Base-by-base conservation (phyloP, 2,797 vertebrate genomes). In the Parauchenoglanis punctatus region DNA sequence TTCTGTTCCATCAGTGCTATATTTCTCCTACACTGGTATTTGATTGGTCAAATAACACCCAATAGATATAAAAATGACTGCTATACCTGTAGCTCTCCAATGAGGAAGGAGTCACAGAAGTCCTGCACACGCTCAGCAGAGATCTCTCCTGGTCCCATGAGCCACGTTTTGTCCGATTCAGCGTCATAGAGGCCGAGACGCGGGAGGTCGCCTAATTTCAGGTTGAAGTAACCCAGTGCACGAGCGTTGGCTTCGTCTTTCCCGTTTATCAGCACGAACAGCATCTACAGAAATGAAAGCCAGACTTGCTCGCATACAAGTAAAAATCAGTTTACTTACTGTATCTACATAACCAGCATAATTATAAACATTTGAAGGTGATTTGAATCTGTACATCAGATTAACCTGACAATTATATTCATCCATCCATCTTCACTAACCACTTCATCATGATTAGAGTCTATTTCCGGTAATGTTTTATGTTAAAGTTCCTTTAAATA, bases 261-360 rank as follows among this genome's bases (percentile, higher is more conserved):
- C 82, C 95, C 96, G 20, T 99, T 96, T 86, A 99, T 93, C 91
- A 97, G 91, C 85, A 99, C 94, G 73, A 99, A 99, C 87, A 99
- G 95, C 89, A 98, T 93, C 98, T 99, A 93, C 70, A 56, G 15
- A 56, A 75, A 81, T 8, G 28, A 91, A 77, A 95, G 94, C 91
- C 93, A 46, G 91, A 20, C 12, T 25, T 52, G 44, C 54, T 84
- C n/a, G 31, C 13, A 23, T 35, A n/a, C n/a, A 28, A 40, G 31
- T 13, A 58, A 35, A 59, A 15, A 61, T 40, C 35, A 46, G 23
- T 81, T 81, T 46, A n/a, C 7, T 15, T n/a, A 40, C 35, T 40
- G 35, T 40, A n/a, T 11, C 13, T 80, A 31, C 52, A 10, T 17
- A 56, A 54, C 7, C n/a, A 77, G 8, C 17, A 8, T 78, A 1